Conservation (phyloP, 2,113 vertebrate species). For the Antennarius striatus region DNA sequence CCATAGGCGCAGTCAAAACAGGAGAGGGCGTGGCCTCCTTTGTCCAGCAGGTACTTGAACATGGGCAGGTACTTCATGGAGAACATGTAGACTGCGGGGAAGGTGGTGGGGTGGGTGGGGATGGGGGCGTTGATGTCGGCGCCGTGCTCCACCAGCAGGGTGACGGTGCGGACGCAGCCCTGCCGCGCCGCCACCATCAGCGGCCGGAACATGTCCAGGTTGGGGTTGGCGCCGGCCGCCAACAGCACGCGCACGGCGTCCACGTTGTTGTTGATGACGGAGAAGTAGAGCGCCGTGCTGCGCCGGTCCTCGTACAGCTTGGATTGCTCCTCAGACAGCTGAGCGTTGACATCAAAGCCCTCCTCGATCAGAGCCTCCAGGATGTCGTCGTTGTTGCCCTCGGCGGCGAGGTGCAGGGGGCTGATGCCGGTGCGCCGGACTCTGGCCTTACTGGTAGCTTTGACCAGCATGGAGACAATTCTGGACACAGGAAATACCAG, state of each 20-base stretch:
- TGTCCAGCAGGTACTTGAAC: constrained; percentile 91
- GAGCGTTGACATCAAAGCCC: constrained; percentile 88
- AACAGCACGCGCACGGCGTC: constrained; percentile 83
- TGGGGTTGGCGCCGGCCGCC: constrained; percentile 87
- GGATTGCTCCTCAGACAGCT: constrained; percentile 83
- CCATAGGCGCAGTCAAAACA: constrained; percentile 89
- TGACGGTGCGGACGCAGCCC: constrained; percentile 83
- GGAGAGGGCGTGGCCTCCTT: constrained; percentile 85
- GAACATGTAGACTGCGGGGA: constrained; percentile 93
- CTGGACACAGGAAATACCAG: constrained; percentile 64
- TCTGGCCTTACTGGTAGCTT: constrained; percentile 84
- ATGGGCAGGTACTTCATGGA: constrained; percentile 86
- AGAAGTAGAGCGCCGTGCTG: constrained; percentile 86
- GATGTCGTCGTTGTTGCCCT: constrained; percentile 84
- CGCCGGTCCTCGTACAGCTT: constrained; percentile 91
- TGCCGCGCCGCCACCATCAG: constrained; percentile 90
- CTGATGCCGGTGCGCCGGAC: constrained; percentile 88
- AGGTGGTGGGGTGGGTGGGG: constrained; percentile 88
- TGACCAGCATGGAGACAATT: constrained; percentile 88
- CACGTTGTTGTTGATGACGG: constrained; percentile 88
- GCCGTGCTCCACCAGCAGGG: constrained; percentile 86
- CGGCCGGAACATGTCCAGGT: constrained; percentile 88
- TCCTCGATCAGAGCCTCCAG: constrained; percentile 85
- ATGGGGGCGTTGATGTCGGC: constrained; percentile 89
- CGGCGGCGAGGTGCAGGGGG: constrained; percentile 90